Evolutionary conservation across 2,113 vertebrate genomes (phyloP).

Genomic region (Eidolon helvum): DNA sequence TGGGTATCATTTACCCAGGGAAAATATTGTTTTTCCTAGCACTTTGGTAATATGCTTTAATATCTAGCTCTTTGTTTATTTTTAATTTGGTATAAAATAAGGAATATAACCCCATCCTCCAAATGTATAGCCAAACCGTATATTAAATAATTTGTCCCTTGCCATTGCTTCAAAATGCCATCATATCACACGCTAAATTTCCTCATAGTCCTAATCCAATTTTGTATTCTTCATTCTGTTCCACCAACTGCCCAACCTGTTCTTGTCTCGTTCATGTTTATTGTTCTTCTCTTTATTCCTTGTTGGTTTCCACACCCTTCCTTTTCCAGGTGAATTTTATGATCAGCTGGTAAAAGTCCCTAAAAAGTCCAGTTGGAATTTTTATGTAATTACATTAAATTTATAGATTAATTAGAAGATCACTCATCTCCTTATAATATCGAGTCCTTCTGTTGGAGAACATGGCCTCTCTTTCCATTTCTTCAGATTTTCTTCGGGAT

Average conservation of each 20-base stretch:
- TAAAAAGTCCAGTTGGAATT: background rate
- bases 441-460: background rate
- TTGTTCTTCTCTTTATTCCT: background rate
- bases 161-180: background rate
- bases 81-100: background rate
- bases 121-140: too few relatives aligned
- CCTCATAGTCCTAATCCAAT: background rate
- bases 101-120: background rate
- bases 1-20: background rate
- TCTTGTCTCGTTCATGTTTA: background rate
- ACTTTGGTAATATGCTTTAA: background rate
- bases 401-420: background rate
- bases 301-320: background rate
- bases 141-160: background rate
- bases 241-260: background rate
- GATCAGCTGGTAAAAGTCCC: background rate
- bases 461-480: background rate
- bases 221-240: background rate
- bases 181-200: background rate
- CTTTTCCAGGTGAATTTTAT: background rate
- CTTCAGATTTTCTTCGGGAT: background rate
- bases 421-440: background rate
- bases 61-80: conserved; percentile 5
- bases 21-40: background rate
- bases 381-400: background rate